These are phyloP conservation scores for Catharus fuscescens DNA, from an alignment of 2,113 vertebrate genomes.

Conservation along the genomic window DNA sequence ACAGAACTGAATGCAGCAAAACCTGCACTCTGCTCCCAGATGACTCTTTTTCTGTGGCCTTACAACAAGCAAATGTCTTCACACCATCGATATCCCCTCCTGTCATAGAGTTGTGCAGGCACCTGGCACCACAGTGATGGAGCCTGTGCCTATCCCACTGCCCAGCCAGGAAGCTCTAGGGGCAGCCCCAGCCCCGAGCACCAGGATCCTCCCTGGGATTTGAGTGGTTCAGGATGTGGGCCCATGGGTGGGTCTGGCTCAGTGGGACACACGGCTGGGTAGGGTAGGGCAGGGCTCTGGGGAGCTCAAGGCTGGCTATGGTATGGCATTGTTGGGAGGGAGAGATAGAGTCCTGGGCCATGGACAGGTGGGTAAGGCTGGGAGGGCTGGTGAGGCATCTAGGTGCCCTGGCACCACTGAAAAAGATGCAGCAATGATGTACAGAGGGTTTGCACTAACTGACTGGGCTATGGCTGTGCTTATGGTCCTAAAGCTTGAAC, in stretches of 20 bases:
- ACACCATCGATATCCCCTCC: no score
- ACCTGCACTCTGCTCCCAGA: neutral
- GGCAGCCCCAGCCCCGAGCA: rapidly evolving
- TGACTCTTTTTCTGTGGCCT: neutral
- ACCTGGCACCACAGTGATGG: neutral
- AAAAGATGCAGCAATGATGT: neutral
- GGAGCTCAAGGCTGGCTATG: neutral
- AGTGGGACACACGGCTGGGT: neutral
- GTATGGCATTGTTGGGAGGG: rapidly evolving
- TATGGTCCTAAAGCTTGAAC: rapidly evolving
- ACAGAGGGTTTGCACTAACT: neutral
- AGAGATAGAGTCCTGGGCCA: neutral
- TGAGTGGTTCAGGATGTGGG: no score
- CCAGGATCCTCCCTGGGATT: rapidly evolving
- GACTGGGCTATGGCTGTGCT: neutral
- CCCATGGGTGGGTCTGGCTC: rapidly evolving
- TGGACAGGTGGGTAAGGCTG: neutral
- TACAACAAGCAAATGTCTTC: neutral
- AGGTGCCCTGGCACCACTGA: neutral
- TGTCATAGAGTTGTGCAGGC: neutral
- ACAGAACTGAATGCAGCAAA: neutral
- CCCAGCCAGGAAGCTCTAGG: neutral
- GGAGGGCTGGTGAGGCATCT: neutral
- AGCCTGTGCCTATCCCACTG: rapidly evolving
- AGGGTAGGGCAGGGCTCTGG: neutral